Evolutionary conservation across 2,888 invertebrate species (phyloP).

Genomic region (Strigamia maritima): DNA sequence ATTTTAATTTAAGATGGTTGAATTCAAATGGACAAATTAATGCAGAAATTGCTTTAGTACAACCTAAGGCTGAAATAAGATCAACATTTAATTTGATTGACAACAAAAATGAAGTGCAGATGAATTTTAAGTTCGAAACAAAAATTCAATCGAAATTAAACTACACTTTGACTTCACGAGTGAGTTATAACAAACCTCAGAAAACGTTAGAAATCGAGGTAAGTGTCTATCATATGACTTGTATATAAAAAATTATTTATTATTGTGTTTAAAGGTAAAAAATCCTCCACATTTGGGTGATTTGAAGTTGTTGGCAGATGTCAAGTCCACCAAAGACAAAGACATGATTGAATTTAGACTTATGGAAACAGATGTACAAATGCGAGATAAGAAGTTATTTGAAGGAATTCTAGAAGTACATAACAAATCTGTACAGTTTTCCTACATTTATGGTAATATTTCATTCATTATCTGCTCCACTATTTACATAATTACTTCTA

Average conservation of each 20-base stretch:
- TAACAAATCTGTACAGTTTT: neutral
- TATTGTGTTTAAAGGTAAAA: neutral
- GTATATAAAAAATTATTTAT: no score
- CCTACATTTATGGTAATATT: neutral
- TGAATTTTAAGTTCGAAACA: neutral
- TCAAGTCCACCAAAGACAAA: neutral
- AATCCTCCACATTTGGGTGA: neutral
- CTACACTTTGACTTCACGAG: neutral
- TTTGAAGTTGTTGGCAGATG: neutral
- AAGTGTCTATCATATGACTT: no score
- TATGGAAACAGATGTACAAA: neutral
- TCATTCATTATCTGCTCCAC: neutral
- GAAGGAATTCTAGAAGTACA: neutral
- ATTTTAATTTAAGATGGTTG: neutral
- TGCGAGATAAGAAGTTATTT: neutral
- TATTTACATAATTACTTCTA: neutral
- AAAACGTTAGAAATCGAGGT: neutral
- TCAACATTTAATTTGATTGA: neutral
- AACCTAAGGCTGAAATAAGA: neutral
- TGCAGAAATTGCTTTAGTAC: neutral
- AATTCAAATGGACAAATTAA: neutral
- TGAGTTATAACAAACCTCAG: neutral
- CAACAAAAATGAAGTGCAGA: neutral
- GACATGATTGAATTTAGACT: neutral
- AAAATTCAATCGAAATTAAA: neutral